Conservation (phyloP, 1,140 invertebrate species). For the Limonius californicus region DNA sequence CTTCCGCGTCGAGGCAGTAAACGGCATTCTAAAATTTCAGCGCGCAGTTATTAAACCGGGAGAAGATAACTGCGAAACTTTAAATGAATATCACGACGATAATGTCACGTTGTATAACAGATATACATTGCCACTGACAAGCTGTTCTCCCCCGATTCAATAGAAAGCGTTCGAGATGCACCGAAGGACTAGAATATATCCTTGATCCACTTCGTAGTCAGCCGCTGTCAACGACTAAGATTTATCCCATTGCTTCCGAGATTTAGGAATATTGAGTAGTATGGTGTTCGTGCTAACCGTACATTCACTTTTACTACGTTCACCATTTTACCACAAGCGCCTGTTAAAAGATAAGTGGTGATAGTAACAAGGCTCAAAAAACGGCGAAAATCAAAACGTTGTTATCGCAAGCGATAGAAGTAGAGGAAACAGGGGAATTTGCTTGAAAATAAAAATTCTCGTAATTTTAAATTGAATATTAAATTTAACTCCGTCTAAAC, state of each 20-base stretch:
- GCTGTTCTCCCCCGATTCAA: constrained; percentile 1
- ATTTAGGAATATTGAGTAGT: not conserved
- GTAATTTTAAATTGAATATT: no score
- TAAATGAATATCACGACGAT: constrained; percentile 4
- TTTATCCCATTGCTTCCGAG: not conserved
- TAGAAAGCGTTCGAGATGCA: not conserved
- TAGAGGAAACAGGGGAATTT: no score
- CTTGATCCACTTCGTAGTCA: constrained; percentile 4
- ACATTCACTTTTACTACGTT: not conserved
- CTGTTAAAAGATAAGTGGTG: no score
- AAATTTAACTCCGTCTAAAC: no score
- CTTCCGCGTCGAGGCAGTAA: not conserved
- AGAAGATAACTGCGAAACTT: not conserved
- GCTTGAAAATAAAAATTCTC: no score
- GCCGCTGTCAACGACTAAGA: not conserved
- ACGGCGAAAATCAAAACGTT: no score
- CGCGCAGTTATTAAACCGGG: not conserved
- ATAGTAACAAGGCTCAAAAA: no score
- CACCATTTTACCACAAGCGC: no score
- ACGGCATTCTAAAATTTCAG: not conserved
- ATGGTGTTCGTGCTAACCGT: not conserved
- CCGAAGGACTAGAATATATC: constrained; percentile 1
- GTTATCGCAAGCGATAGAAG: no score
- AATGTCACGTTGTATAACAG: not conserved
- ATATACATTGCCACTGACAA: not conserved